Conservation (phyloP, 2,113 vertebrate genomes). For the Callaeas wilsoni region DNA sequence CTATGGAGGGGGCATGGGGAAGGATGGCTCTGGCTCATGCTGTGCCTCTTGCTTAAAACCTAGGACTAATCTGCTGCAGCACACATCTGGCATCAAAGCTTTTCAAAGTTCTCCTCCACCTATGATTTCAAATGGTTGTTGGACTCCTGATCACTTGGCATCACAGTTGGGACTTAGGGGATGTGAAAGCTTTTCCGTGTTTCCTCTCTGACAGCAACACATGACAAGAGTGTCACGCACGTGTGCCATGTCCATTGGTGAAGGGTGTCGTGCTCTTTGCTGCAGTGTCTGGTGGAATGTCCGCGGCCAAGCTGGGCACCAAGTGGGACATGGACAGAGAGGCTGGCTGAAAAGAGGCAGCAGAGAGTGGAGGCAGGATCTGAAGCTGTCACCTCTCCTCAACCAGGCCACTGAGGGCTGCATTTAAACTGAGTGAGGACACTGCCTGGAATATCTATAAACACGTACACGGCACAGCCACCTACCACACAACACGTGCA, state of each 20-base stretch:
- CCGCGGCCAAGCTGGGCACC: rapidly evolving
- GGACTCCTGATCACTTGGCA: background rate
- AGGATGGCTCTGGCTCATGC: background rate
- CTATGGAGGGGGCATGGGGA: background rate
- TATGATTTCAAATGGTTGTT: background rate
- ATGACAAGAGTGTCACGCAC: rapidly evolving
- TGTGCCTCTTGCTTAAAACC: background rate
- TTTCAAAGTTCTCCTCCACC: background rate
- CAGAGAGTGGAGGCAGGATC: background rate
- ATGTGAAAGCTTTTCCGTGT: background rate
- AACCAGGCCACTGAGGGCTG: background rate
- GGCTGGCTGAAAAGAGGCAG: background rate
- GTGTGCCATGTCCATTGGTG: background rate
- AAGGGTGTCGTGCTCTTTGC: background rate
- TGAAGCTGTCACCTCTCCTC: background rate
- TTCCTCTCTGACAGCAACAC: background rate
- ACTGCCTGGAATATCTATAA: background rate
- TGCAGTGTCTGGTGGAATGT: background rate
- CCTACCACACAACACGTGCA: background rate
- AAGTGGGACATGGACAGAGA: background rate
- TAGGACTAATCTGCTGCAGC: background rate
- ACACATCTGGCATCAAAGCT: background rate
- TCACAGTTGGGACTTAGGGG: rapidly evolving
- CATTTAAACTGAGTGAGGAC: background rate
- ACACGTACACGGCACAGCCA: background rate